These are phyloP conservation scores for Tinamus major DNA, from an alignment of 2,797 vertebrate genomes.

Conservation along the genomic window DNA sequence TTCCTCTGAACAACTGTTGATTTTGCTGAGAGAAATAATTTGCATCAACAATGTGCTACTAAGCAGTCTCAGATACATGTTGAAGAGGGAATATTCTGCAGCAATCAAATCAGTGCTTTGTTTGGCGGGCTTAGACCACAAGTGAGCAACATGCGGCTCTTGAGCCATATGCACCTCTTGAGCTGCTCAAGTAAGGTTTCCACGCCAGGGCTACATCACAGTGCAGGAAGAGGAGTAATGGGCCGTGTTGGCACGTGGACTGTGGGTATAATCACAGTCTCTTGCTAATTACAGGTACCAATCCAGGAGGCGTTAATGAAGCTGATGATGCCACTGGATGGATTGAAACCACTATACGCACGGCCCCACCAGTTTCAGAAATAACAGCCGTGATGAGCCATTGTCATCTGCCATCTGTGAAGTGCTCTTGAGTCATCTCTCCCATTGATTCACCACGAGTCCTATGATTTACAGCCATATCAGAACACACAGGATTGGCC, in stretches of 20 bases:
- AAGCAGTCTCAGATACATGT: neutral
- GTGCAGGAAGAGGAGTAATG: slow-evolving; percentile 18
- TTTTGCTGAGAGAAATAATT: slow-evolving; percentile 29
- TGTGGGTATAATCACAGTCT: slow-evolving; percentile 23
- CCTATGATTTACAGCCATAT: slow-evolving; percentile 31
- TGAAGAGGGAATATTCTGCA: neutral
- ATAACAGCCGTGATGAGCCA: slow-evolving; percentile 58
- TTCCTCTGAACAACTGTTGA: slow-evolving; percentile 4
- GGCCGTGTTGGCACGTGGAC: slow-evolving; percentile 42
- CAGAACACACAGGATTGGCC: neutral
- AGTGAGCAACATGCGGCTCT: slow-evolving; percentile 41
- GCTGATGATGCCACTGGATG: slow-evolving; percentile 15
- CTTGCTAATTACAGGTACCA: neutral
- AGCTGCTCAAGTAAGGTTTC: neutral
- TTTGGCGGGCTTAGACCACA: slow-evolving; percentile 3
- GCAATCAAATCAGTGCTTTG: neutral
- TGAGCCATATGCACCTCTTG: slow-evolving; percentile 25
- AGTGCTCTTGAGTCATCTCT: slow-evolving; percentile 63
- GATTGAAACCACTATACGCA: slow-evolving; percentile 7
- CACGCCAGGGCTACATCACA: slow-evolving; percentile 16
- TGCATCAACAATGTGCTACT: neutral
- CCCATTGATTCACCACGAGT: slow-evolving; percentile 65
- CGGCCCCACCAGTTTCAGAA: slow-evolving; percentile 40
- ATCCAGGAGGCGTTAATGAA: slow-evolving; percentile 64
- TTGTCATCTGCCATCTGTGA: slow-evolving; percentile 34